Evolutionary conservation across 1,140 invertebrate species (phyloP), one percentile per base, ranked within the genome.

Genomic region (Telenomus remus): DNA sequence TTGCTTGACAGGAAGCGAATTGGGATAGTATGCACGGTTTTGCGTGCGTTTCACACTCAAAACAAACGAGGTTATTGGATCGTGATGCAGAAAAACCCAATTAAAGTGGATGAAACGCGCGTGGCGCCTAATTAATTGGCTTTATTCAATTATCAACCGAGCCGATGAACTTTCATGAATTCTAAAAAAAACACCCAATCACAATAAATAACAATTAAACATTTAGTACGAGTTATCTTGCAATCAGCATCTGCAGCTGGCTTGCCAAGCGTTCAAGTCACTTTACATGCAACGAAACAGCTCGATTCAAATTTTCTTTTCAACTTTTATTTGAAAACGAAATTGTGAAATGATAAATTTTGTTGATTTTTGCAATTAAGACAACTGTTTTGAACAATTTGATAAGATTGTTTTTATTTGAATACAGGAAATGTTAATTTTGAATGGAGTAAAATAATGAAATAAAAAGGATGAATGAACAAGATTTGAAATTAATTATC

Each of bases 31-130:
- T 59, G 46, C 11, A 15, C 2, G 13, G 43, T 44, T 9, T 65
- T 56, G 34, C 43, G 9, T 46, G 49, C 14, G 53, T 59, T 68
- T 63, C 37, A 50, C 44, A 61, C 57, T 56, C 19, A 50, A 63
- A 70, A 56, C 53, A 33, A 70, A 70, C 51, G 66, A 70, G 66
- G 66, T 70, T 70, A 70, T 70, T 70, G 51, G 66, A 70, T 70
- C 66, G 66, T 27, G 44, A 53, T 61, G 47, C 9, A 61, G 44
- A 70, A 70, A 61, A 61, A 61, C 66, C 61, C 37, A 70, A 70
- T 70, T 70, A 63, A 27, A 47, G 13, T 55, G 68, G 35, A 63
- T 27, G 35, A 61, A 63, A 63, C 39, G 56, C 14, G 37, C 15
- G 37, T 46, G 46, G 54, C 48, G 42, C 48, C 53, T 53, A 16